These are phyloP conservation scores for Papilio dardanus DNA, from an alignment of 1,140 invertebrate species.

Conservation along the genomic window DNA sequence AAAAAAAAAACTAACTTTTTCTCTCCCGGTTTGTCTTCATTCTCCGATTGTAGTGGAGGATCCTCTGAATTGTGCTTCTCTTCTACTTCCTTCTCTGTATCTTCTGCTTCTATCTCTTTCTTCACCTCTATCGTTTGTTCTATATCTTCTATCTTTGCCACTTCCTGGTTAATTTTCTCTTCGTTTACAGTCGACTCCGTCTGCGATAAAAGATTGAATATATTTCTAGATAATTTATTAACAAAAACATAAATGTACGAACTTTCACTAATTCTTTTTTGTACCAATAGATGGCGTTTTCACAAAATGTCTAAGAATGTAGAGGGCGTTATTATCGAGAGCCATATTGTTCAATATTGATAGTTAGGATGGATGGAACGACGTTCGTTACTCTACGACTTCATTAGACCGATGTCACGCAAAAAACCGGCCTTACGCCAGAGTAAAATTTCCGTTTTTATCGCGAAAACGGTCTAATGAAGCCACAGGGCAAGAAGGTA, in stretches of 20 bases:
- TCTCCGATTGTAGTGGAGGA: slow-evolving; percentile 62
- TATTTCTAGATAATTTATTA: slow-evolving; percentile 29
- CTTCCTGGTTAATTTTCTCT: slow-evolving; percentile 48
- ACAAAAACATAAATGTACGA: background rate
- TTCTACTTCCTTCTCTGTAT: slow-evolving; percentile 15
- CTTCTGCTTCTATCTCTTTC: slow-evolving; percentile 12
- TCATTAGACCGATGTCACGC: no score
- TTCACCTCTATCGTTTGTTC: slow-evolving; percentile 38
- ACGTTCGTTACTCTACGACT: no score
- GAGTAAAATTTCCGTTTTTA: no score
- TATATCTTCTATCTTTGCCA: slow-evolving; percentile 37
- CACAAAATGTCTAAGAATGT: background rate
- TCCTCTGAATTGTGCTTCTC: slow-evolving; percentile 55
- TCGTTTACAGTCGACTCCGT: slow-evolving; percentile 28
- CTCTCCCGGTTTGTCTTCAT: slow-evolving; percentile 65
- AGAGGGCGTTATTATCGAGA: background rate
- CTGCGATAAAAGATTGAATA: slow-evolving; percentile 33
- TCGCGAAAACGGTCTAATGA: no score
- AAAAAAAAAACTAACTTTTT: slow-evolving; percentile 56
- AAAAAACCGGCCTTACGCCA: no score
- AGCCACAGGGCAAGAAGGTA: no score
- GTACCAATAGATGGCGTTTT: background rate
- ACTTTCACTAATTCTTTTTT: background rate
- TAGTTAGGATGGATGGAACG: no score
- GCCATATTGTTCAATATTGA: background rate